A percentile compares a stretch with the other conserved stretches of the same genome.
These are phyloP conservation scores for Microplitis deprimator DNA, from an alignment of 2,888 invertebrate species.

Conservation along the genomic window DNA sequence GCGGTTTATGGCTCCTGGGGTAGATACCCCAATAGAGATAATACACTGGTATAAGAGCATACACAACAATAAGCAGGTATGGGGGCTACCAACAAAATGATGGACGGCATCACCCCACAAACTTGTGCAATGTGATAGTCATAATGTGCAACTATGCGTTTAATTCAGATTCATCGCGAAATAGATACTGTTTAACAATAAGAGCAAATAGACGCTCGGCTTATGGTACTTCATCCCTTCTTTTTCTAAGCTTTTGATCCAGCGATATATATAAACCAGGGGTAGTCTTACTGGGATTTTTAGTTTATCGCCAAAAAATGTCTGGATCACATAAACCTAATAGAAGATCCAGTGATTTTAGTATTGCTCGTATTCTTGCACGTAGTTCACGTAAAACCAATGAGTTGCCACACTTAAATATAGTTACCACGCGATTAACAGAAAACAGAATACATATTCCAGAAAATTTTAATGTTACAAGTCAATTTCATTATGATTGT, in stretches of 20 bases:
- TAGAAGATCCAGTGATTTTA: constrained; percentile 60
- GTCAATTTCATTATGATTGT: background rate
- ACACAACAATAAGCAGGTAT: constrained; percentile 60
- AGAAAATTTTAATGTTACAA: background rate
- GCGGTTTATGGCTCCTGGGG: constrained; percentile 51
- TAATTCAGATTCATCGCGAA: constrained; percentile 64
- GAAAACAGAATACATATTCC: background rate
- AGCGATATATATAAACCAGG: constrained; percentile 52
- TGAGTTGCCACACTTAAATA: background rate
- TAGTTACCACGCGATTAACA: background rate
- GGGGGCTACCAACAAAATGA: constrained; percentile 32
- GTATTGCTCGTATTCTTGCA: constrained; percentile 62
- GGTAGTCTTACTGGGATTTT: constrained; percentile 47
- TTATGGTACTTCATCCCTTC: constrained; percentile 26
- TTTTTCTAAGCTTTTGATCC: constrained; percentile 21
- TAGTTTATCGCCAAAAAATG: constrained; percentile 59
- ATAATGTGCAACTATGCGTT: constrained; percentile 69
- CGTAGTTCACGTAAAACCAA: constrained; percentile 41
- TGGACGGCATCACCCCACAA: constrained; percentile 36
- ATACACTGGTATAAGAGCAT: constrained; percentile 69
- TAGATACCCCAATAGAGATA: constrained; percentile 56
- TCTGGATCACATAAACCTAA: constrained; percentile 53
- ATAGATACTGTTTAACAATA: constrained; percentile 55
- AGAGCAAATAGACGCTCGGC: constrained; percentile 22
- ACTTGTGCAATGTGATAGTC: constrained; percentile 63